A percentile compares a stretch with the other conserved stretches of the same genome.
phyloP scores from a whole-genome alignment of 2,113 vertebrate genomes.

The Nibea albiflora region DNA sequence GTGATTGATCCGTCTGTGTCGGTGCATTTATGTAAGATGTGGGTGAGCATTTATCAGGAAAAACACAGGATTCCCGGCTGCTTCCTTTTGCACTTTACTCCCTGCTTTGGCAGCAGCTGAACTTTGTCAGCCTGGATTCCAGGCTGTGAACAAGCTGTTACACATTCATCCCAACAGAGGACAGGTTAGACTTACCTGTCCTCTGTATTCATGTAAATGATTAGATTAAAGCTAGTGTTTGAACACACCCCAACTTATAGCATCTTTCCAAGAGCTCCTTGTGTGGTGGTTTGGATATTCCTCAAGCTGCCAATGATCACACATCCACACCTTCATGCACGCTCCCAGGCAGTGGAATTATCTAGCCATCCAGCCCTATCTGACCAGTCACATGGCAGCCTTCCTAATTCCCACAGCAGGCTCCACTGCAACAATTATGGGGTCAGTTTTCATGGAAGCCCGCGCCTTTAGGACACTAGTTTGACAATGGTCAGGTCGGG shows the following conservation, averaged over 20 bases:
- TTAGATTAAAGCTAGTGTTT: not conserved
- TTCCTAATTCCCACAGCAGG: conserved; percentile 40
- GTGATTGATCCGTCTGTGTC: not conserved
- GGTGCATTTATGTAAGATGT: conserved; percentile 13
- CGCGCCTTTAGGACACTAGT: not conserved
- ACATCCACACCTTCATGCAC: conserved; percentile 3
- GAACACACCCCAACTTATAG: not conserved
- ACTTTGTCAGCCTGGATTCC: conserved; percentile 44
- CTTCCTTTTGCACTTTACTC: conserved; percentile 56
- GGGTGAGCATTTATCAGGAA: conserved; percentile 24
- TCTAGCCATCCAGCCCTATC: conserved; percentile 49
- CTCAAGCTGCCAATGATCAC: conserved; percentile 28
- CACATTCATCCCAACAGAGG: conserved; percentile 30
- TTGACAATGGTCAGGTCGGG: not conserved
- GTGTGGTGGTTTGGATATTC: conserved; percentile 24
- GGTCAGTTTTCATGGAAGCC: conserved; percentile 27
- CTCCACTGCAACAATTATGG: conserved; percentile 3
- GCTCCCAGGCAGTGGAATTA: conserved; percentile 25
- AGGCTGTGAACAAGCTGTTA: conserved; percentile 24
- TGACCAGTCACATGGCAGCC: conserved; percentile 53
- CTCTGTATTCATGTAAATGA: not conserved
- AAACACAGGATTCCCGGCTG: not conserved
- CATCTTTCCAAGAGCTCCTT: not conserved
- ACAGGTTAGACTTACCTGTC: not conserved
- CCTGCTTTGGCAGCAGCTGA: conserved; percentile 32